Conservation (phyloP, 2,888 invertebrate genomes). For the Rhabditoides inermis region DNA sequence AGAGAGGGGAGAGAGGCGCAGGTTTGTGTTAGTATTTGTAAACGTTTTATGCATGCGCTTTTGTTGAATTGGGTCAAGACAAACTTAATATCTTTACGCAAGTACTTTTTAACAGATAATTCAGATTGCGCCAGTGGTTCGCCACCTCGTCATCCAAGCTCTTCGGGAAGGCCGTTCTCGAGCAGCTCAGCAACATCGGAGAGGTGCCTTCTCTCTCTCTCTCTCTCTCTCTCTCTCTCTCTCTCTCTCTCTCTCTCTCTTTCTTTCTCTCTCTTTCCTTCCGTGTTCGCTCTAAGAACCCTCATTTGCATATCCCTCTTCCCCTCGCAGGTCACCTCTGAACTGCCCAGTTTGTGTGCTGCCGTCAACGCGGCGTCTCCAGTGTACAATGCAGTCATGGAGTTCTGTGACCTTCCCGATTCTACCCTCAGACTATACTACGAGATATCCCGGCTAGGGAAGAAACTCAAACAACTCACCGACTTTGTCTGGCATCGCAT, state of each 20-base stretch:
- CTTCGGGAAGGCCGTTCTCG: constrained; percentile 21
- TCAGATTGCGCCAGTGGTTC: constrained; percentile 19
- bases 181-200: constrained; percentile 24
- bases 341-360: background rate
- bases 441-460: constrained; percentile 22
- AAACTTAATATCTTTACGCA: no score
- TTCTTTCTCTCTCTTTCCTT: no score
- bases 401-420: constrained; percentile 12
- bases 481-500: constrained; percentile 29
- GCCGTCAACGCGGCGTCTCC: background rate
- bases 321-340: background rate
- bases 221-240: no score
- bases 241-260: no score
- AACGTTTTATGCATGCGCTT: no score
- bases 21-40: no score
- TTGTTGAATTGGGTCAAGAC: no score
- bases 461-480: constrained; percentile 18
- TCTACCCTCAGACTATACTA: constrained; percentile 25
- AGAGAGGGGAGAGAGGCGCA: constrained; percentile 7
- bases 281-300: no score
- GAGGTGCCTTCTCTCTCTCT: no score
- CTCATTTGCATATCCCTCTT: no score
- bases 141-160: constrained; percentile 17
- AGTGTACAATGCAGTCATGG: constrained; percentile 2
- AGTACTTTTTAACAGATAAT: no score